These are phyloP conservation scores for Threskiornis aethiopicus DNA, from an alignment of 2,797 vertebrate species.

Conservation along the genomic window DNA sequence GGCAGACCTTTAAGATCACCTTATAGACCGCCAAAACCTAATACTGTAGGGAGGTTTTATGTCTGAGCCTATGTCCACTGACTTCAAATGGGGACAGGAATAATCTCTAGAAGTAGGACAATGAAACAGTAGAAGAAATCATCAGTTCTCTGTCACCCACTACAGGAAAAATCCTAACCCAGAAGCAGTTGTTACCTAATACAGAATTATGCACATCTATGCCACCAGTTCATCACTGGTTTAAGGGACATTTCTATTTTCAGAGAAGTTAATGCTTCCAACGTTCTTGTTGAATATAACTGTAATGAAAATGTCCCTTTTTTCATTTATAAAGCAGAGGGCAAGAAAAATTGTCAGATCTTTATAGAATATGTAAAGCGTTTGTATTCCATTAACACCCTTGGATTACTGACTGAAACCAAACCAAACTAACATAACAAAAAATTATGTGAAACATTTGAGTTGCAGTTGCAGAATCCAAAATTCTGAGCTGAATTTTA, in stretches of 20 bases:
- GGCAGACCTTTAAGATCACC: neutral
- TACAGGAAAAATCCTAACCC: neutral
- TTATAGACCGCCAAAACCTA: neutral
- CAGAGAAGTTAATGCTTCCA: neutral
- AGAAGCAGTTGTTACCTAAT: neutral
- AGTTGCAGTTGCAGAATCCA: neutral
- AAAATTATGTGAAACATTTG: neutral
- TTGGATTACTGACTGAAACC: neutral
- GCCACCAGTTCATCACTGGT: neutral
- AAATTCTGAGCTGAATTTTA: neutral
- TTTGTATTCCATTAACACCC: neutral
- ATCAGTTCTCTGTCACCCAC: neutral
- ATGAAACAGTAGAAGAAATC: neutral
- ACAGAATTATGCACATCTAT: neutral
- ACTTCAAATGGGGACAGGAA: neutral
- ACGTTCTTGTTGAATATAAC: neutral
- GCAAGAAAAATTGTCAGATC: neutral
- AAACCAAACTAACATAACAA: neutral
- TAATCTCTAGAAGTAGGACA: neutral
- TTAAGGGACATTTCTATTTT: neutral
- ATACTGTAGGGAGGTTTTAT: neutral
- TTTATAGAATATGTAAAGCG: neutral
- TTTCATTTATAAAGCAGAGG: neutral
- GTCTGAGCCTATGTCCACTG: neutral
- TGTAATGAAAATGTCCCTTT: neutral